Percentiles rank a stretch among this genome's conserved stretches.
Evolutionary conservation across 2,797 vertebrate species (phyloP).

Genomic region (Macropus fuliginosus): DNA sequence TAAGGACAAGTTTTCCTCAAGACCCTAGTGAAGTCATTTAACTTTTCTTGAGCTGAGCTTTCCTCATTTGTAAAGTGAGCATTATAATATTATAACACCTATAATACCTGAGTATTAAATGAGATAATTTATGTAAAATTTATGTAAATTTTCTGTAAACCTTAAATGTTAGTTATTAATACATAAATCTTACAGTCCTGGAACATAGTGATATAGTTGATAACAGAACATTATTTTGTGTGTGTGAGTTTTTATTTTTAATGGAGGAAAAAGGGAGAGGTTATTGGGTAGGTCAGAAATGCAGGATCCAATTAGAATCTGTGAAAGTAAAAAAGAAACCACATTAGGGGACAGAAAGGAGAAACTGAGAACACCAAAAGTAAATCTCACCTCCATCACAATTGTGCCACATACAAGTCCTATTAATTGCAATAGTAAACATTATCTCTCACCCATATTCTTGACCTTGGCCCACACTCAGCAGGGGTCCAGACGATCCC

Average conservation of each 20-base stretch:
- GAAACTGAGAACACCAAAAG: neutral
- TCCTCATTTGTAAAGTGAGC: neutral
- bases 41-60: neutral
- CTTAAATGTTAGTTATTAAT: neutral
- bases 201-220: neutral
- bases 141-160: neutral
- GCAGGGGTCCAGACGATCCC: neutral
- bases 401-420: neutral
- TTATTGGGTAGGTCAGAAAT: neutral
- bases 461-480: conserved; percentile 7
- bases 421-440: neutral
- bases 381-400: neutral
- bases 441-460: neutral
- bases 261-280: neutral
- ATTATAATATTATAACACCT: neutral
- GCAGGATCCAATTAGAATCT: neutral
- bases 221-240: neutral
- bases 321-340: neutral
- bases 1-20: neutral
- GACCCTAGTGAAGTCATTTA: neutral
- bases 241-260: neutral
- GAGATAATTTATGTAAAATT: neutral
- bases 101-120: neutral
- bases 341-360: neutral
- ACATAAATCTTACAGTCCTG: neutral